phyloP scores from a whole-genome alignment of 2,113 vertebrate genomes.

The Psophia crepitans region DNA sequence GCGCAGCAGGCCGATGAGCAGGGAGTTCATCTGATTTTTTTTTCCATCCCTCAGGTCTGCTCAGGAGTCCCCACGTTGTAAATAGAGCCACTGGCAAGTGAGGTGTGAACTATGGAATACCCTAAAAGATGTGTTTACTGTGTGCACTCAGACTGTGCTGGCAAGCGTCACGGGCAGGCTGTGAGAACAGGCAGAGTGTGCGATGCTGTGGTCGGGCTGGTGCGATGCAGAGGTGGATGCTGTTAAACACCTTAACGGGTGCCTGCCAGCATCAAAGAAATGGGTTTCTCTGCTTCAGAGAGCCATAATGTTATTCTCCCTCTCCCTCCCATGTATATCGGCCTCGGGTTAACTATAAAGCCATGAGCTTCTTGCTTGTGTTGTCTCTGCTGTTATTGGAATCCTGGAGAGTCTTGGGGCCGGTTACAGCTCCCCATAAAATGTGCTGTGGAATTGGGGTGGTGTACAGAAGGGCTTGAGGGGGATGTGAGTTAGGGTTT shows the following conservation, averaged over 20 bases:
- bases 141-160: not conserved
- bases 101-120: not conserved
- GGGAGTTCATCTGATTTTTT: not conserved
- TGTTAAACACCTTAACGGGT: not conserved
- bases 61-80: not conserved
- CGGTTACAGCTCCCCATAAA: not conserved
- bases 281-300: not conserved
- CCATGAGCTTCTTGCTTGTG: not conserved
- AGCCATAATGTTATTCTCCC: not conserved
- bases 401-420: not conserved
- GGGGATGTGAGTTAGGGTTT: not conserved
- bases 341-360: not conserved
- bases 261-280: not conserved
- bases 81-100: not conserved
- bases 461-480: not conserved
- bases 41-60: not conserved
- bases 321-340: not conserved
- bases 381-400: not conserved
- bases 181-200: not conserved
- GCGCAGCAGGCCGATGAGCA: not conserved
- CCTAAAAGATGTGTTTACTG: accelerated
- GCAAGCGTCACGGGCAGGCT: not conserved
- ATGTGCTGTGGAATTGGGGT: not conserved
- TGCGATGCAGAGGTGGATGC: not conserved
- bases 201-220: not conserved